These are phyloP conservation scores for Stichodactyla helianthus DNA, from an alignment of 64 coral and sea anemone genomes.

Conservation along the genomic window DNA sequence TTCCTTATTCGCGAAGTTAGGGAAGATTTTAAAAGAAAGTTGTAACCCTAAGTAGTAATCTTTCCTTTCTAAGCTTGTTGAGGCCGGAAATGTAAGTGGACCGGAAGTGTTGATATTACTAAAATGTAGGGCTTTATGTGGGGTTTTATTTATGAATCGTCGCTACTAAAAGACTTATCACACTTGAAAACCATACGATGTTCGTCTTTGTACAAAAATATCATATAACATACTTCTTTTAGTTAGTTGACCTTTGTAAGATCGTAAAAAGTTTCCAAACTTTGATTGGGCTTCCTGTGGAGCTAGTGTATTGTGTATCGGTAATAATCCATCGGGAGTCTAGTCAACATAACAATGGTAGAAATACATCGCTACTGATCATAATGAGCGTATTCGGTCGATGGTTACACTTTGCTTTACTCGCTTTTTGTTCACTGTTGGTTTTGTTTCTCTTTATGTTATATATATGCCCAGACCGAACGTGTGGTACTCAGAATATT, in stretches of 20 bases:
- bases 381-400: neutral
- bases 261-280: neutral
- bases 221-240: too few relatives aligned
- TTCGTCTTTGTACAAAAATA: too few relatives aligned
- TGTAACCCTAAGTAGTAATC: neutral
- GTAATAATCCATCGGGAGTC: neutral
- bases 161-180: too few relatives aligned
- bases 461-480: constrained; percentile 10
- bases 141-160: too few relatives aligned
- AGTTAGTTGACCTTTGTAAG: neutral
- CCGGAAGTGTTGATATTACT: neutral
- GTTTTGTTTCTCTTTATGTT: neutral
- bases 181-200: too few relatives aligned
- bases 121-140: neutral
- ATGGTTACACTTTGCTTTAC: neutral
- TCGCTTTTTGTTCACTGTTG: neutral
- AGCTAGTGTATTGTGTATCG: neutral
- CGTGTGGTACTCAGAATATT: neutral
- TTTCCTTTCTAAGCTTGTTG: neutral
- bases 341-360: neutral
- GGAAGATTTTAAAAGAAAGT: neutral
- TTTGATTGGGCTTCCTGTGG: neutral
- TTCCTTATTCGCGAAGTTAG: neutral
- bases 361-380: neutral
- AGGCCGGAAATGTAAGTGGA: neutral